phyloP scores from a whole-genome alignment of 2,888 invertebrate species.

The Watsonalla cultraria region DNA sequence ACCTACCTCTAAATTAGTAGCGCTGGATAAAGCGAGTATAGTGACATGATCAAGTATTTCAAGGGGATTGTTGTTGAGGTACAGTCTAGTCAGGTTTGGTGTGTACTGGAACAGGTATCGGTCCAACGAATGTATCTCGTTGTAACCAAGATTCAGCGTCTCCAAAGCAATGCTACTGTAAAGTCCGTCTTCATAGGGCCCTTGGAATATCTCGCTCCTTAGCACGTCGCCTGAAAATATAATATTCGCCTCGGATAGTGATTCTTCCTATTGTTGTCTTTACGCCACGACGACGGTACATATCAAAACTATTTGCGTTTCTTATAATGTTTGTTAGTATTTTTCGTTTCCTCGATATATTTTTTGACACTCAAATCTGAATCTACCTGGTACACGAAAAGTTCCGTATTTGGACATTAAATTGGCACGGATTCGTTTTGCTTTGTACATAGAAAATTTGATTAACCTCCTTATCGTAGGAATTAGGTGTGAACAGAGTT shows the following conservation, averaged over 20 bases:
- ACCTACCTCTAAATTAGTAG: slow-evolving; percentile 64
- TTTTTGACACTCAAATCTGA: background rate
- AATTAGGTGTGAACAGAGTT: too few relatives aligned
- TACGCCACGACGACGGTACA: background rate
- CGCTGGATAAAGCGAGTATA: slow-evolving; percentile 74
- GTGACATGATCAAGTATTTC: slow-evolving; percentile 80
- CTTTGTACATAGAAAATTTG: background rate
- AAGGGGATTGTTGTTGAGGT: slow-evolving; percentile 81
- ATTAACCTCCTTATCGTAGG: background rate
- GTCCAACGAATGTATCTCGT: slow-evolving; percentile 80
- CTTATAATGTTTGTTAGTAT: background rate
- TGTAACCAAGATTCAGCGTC: slow-evolving; percentile 81
- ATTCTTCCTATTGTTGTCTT: background rate
- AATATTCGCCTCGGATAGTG: background rate
- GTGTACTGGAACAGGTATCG: slow-evolving; percentile 81
- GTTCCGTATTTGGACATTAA: background rate
- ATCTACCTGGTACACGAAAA: background rate
- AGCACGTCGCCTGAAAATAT: slow-evolving; percentile 77
- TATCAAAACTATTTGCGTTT: background rate
- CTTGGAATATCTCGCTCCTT: slow-evolving; percentile 82
- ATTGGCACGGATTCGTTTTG: background rate
- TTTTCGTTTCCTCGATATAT: background rate
- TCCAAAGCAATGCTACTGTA: slow-evolving; percentile 80
- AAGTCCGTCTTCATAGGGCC: slow-evolving; percentile 76
- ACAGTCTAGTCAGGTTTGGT: slow-evolving; percentile 78